Conservation (phyloP, 2,888 invertebrate genomes). For the Lathronympha strigana region DNA sequence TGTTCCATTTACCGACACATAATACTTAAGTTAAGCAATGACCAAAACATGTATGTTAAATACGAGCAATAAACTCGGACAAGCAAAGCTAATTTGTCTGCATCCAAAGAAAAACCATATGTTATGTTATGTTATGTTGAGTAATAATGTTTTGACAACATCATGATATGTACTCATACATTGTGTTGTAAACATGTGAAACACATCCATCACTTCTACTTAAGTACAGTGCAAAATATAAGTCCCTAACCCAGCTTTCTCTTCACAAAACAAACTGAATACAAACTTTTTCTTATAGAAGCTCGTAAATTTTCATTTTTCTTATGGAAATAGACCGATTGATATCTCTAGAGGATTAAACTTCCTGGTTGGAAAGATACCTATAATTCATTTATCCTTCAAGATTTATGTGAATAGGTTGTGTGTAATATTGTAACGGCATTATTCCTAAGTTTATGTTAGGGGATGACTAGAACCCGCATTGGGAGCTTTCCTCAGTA, state of each 20-base stretch:
- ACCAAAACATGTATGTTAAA: not conserved
- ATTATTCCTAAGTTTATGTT: conserved; percentile 30
- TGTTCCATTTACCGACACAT: not conserved
- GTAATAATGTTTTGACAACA: not conserved
- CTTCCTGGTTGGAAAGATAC: conserved; percentile 37
- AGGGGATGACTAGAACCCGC: conserved; percentile 24
- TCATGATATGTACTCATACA: no score
- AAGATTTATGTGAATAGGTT: conserved; percentile 33
- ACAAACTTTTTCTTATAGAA: conserved; percentile 35
- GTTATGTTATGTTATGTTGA: no score
- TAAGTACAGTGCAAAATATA: conserved; percentile 1
- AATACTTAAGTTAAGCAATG: not conserved
- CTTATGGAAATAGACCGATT: conserved; percentile 46
- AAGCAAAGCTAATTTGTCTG: not conserved
- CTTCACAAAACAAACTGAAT: conserved; percentile 45
- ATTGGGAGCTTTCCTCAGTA: conserved; percentile 8
- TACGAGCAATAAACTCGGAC: not conserved
- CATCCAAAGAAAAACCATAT: no score
- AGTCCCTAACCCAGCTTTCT: not conserved
- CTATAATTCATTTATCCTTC: conserved; percentile 39
- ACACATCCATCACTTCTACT: not conserved
- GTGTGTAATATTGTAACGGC: conserved; percentile 25
- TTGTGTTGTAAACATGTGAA: conserved; percentile 3
- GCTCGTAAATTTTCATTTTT: conserved; percentile 47
- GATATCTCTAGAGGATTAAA: conserved; percentile 46